A percentile compares a stretch with the other conserved stretches of the same genome.
Evolutionary conservation across 2,113 vertebrate genomes (phyloP).

Genomic region (Cottus gobio): DNA sequence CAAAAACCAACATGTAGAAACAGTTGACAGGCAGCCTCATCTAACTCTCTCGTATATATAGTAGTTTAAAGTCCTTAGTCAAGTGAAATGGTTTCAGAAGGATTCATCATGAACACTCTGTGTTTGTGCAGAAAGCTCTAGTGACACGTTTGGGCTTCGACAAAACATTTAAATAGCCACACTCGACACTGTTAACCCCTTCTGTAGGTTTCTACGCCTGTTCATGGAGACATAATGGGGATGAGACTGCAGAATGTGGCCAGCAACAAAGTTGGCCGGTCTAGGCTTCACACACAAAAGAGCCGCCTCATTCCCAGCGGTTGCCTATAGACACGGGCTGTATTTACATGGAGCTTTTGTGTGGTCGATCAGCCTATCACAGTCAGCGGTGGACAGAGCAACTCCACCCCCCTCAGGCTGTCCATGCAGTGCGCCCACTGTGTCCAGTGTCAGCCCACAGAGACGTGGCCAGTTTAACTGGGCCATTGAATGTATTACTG

Average conservation of each 20-base stretch:
- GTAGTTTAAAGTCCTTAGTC: neutral
- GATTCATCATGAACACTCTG: neutral
- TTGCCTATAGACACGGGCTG: constrained; percentile 76
- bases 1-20: neutral
- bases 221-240: constrained; percentile 60
- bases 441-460: constrained; percentile 42
- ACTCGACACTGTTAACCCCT: constrained; percentile 48
- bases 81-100: constrained; percentile 5
- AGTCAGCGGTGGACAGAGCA: constrained; percentile 24
- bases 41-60: too few relatives aligned
- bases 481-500: constrained; percentile 70
- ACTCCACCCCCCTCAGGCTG: constrained; percentile 41
- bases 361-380: constrained; percentile 54
- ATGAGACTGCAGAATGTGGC: constrained; percentile 71
- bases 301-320: constrained; percentile 72
- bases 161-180: constrained; percentile 47
- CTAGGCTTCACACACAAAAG: constrained; percentile 74
- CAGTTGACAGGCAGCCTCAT: neutral
- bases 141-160: constrained; percentile 60
- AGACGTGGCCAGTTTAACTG: constrained; percentile 61
- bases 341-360: constrained; percentile 79
- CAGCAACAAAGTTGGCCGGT: constrained; percentile 67
- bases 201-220: constrained; percentile 26
- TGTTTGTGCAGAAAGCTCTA: constrained; percentile 40
- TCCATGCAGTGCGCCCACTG: constrained; percentile 34